A percentile compares a stretch with the other conserved stretches of the same genome.
These are phyloP conservation scores for Pogonus chalceus DNA, from an alignment of 1,140 invertebrate species.

Conservation along the genomic window DNA sequence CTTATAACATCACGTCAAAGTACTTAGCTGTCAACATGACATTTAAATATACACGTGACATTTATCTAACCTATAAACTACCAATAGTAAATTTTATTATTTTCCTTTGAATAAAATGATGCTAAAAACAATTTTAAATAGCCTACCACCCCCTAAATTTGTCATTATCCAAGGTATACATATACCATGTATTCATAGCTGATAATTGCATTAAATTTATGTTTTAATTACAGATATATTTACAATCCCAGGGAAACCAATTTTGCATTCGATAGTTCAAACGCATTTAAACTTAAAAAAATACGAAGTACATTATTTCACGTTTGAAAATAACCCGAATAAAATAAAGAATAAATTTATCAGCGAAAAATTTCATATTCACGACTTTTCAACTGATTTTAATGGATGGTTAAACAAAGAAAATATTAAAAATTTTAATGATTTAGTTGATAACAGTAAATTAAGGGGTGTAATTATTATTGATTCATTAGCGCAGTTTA, in stretches of 20 bases:
- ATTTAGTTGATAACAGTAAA: conserved; percentile 10
- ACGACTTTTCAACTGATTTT: conserved; percentile 22
- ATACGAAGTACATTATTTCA: conserved; percentile 22
- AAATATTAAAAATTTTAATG: conserved; percentile 9
- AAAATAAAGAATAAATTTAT: conserved; percentile 11
- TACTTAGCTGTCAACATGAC: too few species aligned
- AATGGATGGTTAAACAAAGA: conserved; percentile 12
- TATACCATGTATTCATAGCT: not conserved
- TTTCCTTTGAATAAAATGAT: too few species aligned
- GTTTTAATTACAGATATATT: not conserved
- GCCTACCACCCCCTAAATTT: not conserved
- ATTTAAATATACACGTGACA: too few species aligned
- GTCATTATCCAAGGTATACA: not conserved
- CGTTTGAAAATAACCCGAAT: conserved; percentile 25
- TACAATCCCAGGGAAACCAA: not conserved
- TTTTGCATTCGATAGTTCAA: not conserved
- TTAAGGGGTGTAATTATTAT: conserved; percentile 23
- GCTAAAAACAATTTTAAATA: not conserved
- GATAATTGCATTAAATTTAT: too few species aligned
- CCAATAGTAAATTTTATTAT: too few species aligned
- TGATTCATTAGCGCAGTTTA: conserved; percentile 29
- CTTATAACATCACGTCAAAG: too few species aligned
- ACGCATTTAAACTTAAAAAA: not conserved
- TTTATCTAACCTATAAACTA: too few species aligned
- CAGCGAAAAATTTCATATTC: conserved; percentile 12